Conservation (phyloP, 2,888 invertebrate genomes). For the Achlya flavicornis region DNA sequence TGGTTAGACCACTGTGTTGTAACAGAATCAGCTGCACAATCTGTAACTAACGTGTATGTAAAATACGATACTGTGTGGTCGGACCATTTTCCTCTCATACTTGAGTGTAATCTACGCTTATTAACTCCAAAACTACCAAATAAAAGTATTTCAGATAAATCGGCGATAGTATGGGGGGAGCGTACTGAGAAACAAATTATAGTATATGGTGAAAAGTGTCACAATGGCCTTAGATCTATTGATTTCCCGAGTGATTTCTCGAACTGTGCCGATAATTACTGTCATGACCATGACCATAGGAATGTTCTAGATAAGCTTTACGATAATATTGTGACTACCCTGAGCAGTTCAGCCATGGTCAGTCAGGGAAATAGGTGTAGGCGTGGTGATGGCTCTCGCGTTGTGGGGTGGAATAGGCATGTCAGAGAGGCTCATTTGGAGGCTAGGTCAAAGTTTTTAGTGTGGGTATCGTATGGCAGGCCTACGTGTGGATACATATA, state of each 20-base stretch:
- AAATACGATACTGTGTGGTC: too few relatives aligned
- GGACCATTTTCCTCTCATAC: too few relatives aligned
- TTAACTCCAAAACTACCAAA: too few relatives aligned
- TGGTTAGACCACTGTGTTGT: too few relatives aligned
- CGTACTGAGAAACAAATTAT: neutral
- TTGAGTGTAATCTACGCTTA: too few relatives aligned
- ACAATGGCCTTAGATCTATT: neutral
- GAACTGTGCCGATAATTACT: neutral
- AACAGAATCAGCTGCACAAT: too few relatives aligned
- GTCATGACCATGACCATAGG: neutral
- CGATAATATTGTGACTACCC: neutral
- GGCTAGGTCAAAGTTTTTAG: neutral
- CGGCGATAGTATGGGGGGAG: neutral
- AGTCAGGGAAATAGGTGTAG: too few relatives aligned
- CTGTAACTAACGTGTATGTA: too few relatives aligned
- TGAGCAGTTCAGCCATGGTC: neutral
- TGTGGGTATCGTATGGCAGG: neutral
- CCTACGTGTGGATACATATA: neutral
- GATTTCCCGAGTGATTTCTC: neutral
- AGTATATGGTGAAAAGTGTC: neutral
- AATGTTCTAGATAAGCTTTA: neutral
- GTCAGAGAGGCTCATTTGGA: neutral
- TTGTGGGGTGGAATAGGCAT: neutral
- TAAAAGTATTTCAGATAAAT: too few relatives aligned
- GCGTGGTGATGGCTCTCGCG: too few relatives aligned